These are phyloP conservation scores for Sphaeridia pumilis DNA, from an alignment of 2,888 invertebrate species.

Conservation along the genomic window DNA sequence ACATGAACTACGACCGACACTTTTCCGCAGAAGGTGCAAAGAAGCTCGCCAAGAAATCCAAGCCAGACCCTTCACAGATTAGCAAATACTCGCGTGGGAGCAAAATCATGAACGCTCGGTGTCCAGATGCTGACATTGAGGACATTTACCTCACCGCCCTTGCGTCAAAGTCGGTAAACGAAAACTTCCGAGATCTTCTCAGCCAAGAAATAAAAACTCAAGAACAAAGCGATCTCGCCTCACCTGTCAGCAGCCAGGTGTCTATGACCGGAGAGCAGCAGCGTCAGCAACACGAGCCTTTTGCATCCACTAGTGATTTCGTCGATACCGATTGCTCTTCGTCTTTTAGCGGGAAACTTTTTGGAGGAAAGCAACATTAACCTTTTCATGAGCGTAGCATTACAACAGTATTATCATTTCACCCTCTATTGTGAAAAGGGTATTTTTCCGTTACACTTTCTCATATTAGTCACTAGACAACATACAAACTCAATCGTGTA, in stretches of 20 bases:
- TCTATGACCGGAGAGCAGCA: background rate
- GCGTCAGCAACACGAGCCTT: too few relatives aligned
- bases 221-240: background rate
- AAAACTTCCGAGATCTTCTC: constrained; percentile 22
- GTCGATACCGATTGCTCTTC: constrained; percentile 5
- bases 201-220: constrained; percentile 17
- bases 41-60: constrained; percentile 20
- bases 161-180: constrained; percentile 23
- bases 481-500: too few relatives aligned
- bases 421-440: too few relatives aligned
- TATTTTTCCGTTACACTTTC: too few relatives aligned
- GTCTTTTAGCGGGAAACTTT: constrained; percentile 5
- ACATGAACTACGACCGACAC: constrained; percentile 33
- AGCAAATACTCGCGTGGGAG: constrained; percentile 29
- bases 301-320: constrained; percentile 4
- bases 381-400: too few relatives aligned
- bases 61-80: constrained; percentile 19
- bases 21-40: constrained; percentile 31
- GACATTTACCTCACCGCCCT: constrained; percentile 28
- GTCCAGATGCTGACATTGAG: constrained; percentile 33
- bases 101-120: constrained; percentile 33
- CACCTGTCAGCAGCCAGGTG: background rate
- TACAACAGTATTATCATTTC: too few relatives aligned
- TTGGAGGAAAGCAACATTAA: too few relatives aligned
- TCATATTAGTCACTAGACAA: too few relatives aligned